Base-by-base conservation (phyloP, 2,797 vertebrate species). In the Rousettus madagascariensis region DNA sequence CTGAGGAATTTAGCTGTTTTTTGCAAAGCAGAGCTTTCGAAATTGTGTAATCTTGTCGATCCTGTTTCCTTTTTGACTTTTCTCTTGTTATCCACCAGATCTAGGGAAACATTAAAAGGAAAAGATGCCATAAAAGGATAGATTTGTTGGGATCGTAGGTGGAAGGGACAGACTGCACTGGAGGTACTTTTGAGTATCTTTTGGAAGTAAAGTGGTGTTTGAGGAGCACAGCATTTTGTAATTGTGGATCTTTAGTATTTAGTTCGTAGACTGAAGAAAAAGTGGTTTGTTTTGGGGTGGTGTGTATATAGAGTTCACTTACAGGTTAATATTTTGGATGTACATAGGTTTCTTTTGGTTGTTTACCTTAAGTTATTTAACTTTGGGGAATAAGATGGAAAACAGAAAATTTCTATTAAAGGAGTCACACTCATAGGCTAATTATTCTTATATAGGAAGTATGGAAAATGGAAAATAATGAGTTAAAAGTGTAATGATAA, bases 1-100 rank as follows among this genome's bases (percentile, higher is more conserved):
- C 22, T 75, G 94, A 91, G 51, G 72, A 85, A 75, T 95, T 91
- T 41, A 74, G 57, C 46, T 30, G 26, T 84, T 78, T 90, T 90
- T 93, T 88, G 68, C 38, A 91, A 85, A 91, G 43, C 46, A 80
- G 43, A 88, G 59, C 59, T 91, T 94, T 69, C 2, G 19, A 91
- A 85, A 69, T 87, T 78, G 12, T 75, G n/a, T 41, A 78, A 17
- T 87, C 65, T 91, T 71, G 30, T 51, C 51, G 51, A 41, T 77
- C 59, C 30, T 38, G 4, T 91, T 93, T 91, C 51, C 36, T 87
- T 59, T 80, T 87, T 93, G 49, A 79, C 20, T 84, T 83, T 86
- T 68, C n/a, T 46, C 15, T 79, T 53, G 33, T 91, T 16, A 49
- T 26, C 6, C 11, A 86, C 30, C 38, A 74, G 36, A n/a, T 10